Evolutionary conservation across 1,140 invertebrate species (phyloP).

Genomic region (Trichonephila clavata): DNA sequence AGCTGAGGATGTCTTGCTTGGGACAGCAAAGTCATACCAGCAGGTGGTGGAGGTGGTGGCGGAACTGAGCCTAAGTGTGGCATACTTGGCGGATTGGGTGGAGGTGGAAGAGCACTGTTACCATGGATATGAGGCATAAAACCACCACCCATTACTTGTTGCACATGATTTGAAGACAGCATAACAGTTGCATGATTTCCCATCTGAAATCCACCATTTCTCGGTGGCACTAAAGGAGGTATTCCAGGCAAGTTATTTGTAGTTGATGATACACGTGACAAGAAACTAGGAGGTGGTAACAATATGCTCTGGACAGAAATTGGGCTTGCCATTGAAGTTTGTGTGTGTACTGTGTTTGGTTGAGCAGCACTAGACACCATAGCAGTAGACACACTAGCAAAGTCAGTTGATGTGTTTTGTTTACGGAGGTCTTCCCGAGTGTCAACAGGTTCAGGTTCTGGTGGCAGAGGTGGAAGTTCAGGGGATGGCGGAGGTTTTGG

Average conservation of each 20-base stretch:
- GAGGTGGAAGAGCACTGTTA: conserved; percentile 47
- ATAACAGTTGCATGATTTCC: conserved; percentile 21
- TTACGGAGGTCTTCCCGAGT: background rate
- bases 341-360: conserved; percentile 40
- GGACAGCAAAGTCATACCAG: conserved; percentile 54
- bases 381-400: conserved; percentile 19
- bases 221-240: conserved; percentile 42
- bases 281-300: conserved; percentile 68
- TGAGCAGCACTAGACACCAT: conserved; percentile 24
- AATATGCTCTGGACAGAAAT: conserved; percentile 33
- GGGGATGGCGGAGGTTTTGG: conserved; percentile 77
- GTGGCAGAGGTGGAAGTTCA: conserved; percentile 77
- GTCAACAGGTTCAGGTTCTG: conserved; percentile 77
- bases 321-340: conserved; percentile 60
- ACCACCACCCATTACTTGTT: conserved; percentile 49
- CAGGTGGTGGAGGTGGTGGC: conserved; percentile 62
- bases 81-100: conserved; percentile 47
- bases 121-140: conserved; percentile 68
- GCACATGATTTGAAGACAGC: conserved; percentile 76
- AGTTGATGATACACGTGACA: conserved; percentile 34
- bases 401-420: background rate
- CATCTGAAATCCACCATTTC: conserved; percentile 46
- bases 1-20: conserved; percentile 62
- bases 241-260: conserved; percentile 30
- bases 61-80: conserved; percentile 62